These are phyloP conservation scores for Pandemis corylana DNA, from an alignment of 2,888 invertebrate genomes.

Conservation along the genomic window DNA sequence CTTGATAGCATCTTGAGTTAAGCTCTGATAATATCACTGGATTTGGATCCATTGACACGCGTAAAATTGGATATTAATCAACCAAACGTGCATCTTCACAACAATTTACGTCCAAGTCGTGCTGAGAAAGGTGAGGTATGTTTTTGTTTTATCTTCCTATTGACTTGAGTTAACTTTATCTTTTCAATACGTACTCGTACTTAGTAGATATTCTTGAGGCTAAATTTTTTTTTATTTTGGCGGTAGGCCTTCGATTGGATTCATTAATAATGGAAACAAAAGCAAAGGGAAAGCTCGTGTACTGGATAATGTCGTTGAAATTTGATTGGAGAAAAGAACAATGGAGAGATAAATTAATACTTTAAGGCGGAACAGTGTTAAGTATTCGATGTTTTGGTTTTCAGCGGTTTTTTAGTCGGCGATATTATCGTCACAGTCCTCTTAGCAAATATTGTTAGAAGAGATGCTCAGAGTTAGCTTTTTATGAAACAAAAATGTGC, in stretches of 20 bases:
- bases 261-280: not conserved
- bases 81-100: constrained; percentile 56
- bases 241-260: not conserved
- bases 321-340: too few relatives aligned
- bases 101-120: constrained; percentile 35
- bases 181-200: not conserved
- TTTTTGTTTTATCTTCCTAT: not conserved
- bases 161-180: not conserved
- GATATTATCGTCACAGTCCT: too few relatives aligned
- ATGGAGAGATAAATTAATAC: too few relatives aligned
- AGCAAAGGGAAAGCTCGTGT: not conserved
- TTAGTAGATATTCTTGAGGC: not conserved
- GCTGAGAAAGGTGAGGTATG: constrained; percentile 4
- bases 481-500: too few relatives aligned
- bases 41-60: constrained; percentile 58
- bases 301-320: not conserved
- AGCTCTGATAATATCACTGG: constrained; percentile 60
- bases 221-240: not conserved
- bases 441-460: too few relatives aligned
- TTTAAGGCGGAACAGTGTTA: too few relatives aligned
- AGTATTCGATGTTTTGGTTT: too few relatives aligned
- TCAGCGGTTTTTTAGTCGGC: too few relatives aligned
- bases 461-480: too few relatives aligned
- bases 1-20: constrained; percentile 63
- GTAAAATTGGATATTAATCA: constrained; percentile 71